These are phyloP conservation scores for Exephanes ischioxanthus DNA, from an alignment of 2,888 invertebrate species.

Conservation along the genomic window DNA sequence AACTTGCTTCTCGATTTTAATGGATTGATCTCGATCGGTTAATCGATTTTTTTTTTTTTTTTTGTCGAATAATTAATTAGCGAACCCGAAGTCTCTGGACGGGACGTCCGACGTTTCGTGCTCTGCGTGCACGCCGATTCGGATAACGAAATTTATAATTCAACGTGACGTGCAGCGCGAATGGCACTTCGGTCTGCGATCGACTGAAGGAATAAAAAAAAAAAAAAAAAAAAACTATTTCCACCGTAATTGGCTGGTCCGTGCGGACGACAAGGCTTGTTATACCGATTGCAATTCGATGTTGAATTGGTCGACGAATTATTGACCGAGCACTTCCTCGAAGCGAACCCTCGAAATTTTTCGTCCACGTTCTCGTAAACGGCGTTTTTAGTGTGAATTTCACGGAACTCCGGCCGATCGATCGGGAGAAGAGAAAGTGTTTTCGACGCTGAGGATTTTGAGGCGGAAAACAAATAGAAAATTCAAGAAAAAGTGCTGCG, in stretches of 20 bases:
- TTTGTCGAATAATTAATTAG: no score
- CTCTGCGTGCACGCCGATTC: no score
- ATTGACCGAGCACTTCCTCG: constrained; percentile 6
- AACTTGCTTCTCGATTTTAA: no score
- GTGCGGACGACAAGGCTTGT: not conserved
- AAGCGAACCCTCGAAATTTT: not conserved
- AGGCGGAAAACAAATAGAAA: no score
- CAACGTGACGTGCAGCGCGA: not conserved
- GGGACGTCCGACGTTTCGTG: no score
- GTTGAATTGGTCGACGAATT: constrained; percentile 6
- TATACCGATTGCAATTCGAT: not conserved
- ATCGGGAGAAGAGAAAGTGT: not conserved
- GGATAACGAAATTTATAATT: not conserved
- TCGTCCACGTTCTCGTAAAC: not conserved
- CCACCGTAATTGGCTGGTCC: not conserved
- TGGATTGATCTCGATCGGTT: no score
- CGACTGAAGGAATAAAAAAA: not conserved
- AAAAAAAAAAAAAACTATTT: no score
- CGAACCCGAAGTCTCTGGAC: no score
- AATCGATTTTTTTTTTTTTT: no score
- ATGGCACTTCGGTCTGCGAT: not conserved
- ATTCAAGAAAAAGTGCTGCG: no score
- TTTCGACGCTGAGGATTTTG: no score
- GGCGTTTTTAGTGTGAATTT: not conserved
- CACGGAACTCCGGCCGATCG: not conserved